Evolutionary conservation across 2,113 vertebrate species (phyloP).

Genomic region (Hiodon alosoides): DNA sequence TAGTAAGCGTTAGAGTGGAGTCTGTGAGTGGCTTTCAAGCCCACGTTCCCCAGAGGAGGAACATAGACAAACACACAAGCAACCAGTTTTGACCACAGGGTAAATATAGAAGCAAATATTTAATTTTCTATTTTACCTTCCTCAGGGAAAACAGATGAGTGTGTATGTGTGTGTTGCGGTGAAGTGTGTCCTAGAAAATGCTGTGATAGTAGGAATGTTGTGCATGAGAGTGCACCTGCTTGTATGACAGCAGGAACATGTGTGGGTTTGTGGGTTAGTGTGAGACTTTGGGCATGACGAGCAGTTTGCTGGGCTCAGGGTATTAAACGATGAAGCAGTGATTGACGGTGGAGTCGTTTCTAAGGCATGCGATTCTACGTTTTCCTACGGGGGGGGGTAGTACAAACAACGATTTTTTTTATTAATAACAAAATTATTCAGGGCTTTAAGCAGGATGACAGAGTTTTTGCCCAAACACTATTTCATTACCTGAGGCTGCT

Average conservation of each 20-base stretch:
- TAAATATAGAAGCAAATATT: constrained; percentile 37
- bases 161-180: constrained; percentile 15
- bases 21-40: constrained; percentile 15
- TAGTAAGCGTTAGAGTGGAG: background rate
- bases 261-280: constrained; percentile 2
- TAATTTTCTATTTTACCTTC: constrained; percentile 25
- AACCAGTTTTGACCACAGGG: constrained; percentile 1
- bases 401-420: constrained; percentile 2
- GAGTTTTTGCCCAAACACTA: constrained; percentile 20
- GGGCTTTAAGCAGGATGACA: constrained; percentile 13
- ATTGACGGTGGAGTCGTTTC: constrained; percentile 14
- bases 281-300: background rate
- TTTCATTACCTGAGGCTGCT: constrained; percentile 28
- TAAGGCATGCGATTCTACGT: constrained; percentile 10
- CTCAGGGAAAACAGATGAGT: constrained; percentile 27
- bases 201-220: background rate
- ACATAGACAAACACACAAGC: constrained; percentile 4
- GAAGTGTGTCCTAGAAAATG: constrained; percentile 4
- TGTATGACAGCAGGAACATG: background rate
- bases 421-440: background rate
- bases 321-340: background rate
- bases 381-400: background rate
- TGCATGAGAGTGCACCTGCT: constrained; percentile 9
- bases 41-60: background rate
- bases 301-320: background rate